Evolutionary conservation across 2,888 invertebrate genomes (phyloP).

Genomic region (Ctena decussata): DNA sequence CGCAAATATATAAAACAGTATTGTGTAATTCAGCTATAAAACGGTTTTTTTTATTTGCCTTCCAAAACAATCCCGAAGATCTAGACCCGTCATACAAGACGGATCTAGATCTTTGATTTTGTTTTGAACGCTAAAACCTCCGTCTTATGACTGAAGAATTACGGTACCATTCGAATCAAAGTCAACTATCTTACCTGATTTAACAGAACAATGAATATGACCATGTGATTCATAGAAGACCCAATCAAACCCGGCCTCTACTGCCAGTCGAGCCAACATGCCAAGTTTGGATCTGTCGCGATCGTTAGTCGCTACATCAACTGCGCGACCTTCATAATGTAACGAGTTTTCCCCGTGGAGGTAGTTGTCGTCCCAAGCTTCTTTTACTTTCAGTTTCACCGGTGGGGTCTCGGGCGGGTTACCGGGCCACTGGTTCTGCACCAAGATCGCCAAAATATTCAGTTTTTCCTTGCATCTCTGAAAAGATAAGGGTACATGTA

Average conservation of each 20-base stretch:
- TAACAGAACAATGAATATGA: slow-evolving; percentile 98
- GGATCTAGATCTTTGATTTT: too few relatives aligned
- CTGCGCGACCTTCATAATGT: slow-evolving; percentile 98
- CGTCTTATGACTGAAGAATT: too few relatives aligned
- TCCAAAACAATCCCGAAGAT: too few relatives aligned
- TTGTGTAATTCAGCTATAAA: too few relatives aligned
- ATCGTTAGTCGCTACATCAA: slow-evolving; percentile 98
- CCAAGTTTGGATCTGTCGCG: slow-evolving; percentile 97
- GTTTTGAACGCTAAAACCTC: too few relatives aligned
- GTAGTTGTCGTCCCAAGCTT: slow-evolving; percentile 97
- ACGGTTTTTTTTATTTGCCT: too few relatives aligned
- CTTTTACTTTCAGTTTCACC: slow-evolving; percentile 95
- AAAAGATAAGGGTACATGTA: slow-evolving; percentile 87
- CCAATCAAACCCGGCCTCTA: slow-evolving; percentile 99
- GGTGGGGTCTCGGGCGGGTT: slow-evolving; percentile 57
- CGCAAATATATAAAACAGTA: too few relatives aligned
- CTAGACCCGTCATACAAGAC: too few relatives aligned
- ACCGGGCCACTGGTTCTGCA: slow-evolving; percentile 99
- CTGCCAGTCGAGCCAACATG: slow-evolving; percentile 97
- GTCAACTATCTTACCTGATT: slow-evolving; percentile 92
- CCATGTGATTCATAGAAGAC: slow-evolving; percentile 98
- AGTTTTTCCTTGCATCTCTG: slow-evolving; percentile 98
- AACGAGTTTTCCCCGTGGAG: slow-evolving; percentile 93
- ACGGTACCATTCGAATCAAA: too few relatives aligned
- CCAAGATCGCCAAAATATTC: slow-evolving; percentile 97